Conservation (phyloP, 1,140 invertebrate species). For the Radopholus similis region DNA sequence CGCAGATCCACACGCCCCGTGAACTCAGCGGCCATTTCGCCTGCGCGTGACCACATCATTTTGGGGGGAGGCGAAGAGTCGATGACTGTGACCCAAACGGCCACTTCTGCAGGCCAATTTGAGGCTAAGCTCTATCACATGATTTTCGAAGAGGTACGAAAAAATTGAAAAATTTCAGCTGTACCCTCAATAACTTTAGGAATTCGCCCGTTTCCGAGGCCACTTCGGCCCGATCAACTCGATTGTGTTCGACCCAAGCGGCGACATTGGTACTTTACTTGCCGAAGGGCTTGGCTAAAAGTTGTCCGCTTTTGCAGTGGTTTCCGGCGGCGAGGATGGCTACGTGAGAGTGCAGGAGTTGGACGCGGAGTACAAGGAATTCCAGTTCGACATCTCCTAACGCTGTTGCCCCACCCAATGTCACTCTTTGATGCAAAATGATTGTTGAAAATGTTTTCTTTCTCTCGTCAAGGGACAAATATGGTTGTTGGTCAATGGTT, state of each 20-base stretch:
- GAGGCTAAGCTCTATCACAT: conserved; percentile 96
- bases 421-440: neutral
- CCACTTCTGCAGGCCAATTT: conserved; percentile 89
- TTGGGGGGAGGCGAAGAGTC: conserved; percentile 59
- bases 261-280: conserved; percentile 65
- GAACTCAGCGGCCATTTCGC: conserved; percentile 59
- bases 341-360: conserved; percentile 92
- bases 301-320: conserved; percentile 66
- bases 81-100: conserved; percentile 86
- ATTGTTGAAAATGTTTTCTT: neutral
- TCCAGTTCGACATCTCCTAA: conserved; percentile 69
- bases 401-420: neutral
- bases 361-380: conserved; percentile 92
- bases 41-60: conserved; percentile 57
- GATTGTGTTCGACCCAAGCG: conserved; percentile 94
- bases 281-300: neutral
- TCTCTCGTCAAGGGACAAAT: neutral
- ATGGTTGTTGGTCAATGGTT: neutral
- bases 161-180: no score
- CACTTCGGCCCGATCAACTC: conserved; percentile 99
- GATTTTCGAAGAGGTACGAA: conserved; percentile 98
- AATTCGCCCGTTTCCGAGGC: conserved; percentile 87
- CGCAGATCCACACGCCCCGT: conserved; percentile 56
- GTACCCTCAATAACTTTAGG: no score
- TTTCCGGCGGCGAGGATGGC: conserved; percentile 96